A percentile compares a stretch with the other conserved stretches of the same genome.
Evolutionary conservation across 2,113 vertebrate genomes (phyloP).

Genomic region (Theristicus caerulescens): DNA sequence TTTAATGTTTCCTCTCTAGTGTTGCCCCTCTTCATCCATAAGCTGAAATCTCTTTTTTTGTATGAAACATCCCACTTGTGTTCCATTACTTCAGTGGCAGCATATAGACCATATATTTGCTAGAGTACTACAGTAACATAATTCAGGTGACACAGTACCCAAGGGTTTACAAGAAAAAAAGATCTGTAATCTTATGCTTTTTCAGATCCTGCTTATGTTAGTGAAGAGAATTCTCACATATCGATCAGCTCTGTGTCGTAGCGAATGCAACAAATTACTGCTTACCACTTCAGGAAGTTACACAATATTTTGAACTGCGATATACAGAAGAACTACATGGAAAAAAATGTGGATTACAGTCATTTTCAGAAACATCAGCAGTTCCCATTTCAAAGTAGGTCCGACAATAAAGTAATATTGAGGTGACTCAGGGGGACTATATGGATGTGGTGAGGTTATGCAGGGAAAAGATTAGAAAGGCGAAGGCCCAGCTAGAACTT

Average conservation of each 20-base stretch:
- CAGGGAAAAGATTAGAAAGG: no score
- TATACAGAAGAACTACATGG: neutral
- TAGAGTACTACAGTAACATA: neutral
- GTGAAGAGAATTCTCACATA: neutral
- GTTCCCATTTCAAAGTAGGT: constrained; percentile 1
- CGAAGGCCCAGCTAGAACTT: no score
- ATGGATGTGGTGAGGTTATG: no score
- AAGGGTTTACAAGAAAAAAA: neutral
- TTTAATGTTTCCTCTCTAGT: neutral
- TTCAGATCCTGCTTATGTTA: neutral
- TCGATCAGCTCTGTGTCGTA: neutral
- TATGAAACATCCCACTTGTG: neutral
- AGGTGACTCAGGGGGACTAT: no score
- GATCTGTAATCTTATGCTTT: neutral
- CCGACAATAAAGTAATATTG: neutral
- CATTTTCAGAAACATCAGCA: constrained; percentile 15
- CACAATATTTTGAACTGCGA: neutral
- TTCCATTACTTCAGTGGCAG: neutral
- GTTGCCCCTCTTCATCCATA: neutral
- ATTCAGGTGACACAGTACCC: neutral
- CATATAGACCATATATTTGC: neutral
- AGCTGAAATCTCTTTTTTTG: neutral
- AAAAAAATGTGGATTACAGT: neutral
- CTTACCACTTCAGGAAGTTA: neutral
- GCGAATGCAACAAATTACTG: neutral